Conservation (phyloP, 2,113 vertebrate species). For the Gnathonemus echidnorhynchus region DNA sequence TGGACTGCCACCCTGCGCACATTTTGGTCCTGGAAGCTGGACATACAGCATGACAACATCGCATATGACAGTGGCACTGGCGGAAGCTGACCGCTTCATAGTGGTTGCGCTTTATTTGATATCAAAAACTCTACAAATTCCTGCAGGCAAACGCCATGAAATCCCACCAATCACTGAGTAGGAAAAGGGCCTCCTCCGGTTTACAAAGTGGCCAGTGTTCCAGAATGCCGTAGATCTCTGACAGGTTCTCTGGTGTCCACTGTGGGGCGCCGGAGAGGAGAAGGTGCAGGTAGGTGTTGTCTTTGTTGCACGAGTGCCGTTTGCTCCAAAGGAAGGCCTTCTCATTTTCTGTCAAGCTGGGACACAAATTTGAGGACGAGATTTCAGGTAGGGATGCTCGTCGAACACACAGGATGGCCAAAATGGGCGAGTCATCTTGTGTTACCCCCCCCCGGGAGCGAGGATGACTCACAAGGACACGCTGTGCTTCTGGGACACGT, state of each 20-base stretch:
- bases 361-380: slow-evolving; percentile 17
- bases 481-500: slow-evolving; percentile 51
- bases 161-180: slow-evolving; percentile 68
- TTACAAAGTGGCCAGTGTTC: slow-evolving; percentile 61
- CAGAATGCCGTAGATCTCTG: slow-evolving; percentile 64
- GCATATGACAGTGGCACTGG: neutral
- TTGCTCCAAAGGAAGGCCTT: slow-evolving; percentile 74
- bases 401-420: neutral
- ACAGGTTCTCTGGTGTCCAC: slow-evolving; percentile 59
- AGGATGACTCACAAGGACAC: slow-evolving; percentile 52
- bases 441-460: neutral
- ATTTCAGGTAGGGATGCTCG: neutral
- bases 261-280: slow-evolving; percentile 64
- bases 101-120: neutral
- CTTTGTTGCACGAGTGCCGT: slow-evolving; percentile 52
- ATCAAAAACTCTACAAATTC: neutral
- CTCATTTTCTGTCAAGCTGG: slow-evolving; percentile 71
- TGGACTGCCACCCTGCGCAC: slow-evolving; percentile 65
- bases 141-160: neutral
- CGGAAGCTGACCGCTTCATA: neutral
- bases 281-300: slow-evolving; percentile 65
- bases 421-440: neutral
- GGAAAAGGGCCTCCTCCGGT: slow-evolving; percentile 69
- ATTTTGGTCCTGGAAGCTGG: slow-evolving; percentile 78
- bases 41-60: slow-evolving; percentile 3